A percentile compares a stretch with the other conserved stretches of the same genome.
These are phyloP conservation scores for Jordanella pulchra DNA, from an alignment of 2,797 vertebrate genomes.

Conservation along the genomic window DNA sequence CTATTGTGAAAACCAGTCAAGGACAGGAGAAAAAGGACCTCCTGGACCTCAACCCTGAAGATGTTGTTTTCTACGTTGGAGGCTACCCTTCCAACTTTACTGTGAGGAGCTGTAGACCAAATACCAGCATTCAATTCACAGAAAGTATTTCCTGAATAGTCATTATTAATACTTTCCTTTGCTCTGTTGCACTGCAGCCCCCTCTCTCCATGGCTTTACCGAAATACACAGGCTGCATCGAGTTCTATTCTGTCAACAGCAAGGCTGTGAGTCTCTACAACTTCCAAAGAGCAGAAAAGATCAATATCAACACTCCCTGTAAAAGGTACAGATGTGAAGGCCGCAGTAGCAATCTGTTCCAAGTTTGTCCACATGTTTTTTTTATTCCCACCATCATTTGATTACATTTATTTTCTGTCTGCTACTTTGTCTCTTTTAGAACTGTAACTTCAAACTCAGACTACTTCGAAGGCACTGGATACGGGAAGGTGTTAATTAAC, in stretches of 20 bases:
- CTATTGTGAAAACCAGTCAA: fast-evolving
- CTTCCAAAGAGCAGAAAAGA: constrained; percentile 77
- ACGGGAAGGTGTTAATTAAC: constrained; percentile 41
- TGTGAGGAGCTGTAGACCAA: constrained; percentile 58
- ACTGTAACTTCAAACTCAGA: constrained; percentile 24
- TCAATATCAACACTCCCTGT: constrained; percentile 68
- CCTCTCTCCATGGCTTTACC: constrained; percentile 81
- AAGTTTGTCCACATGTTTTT: not conserved
- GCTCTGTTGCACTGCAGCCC: constrained; percentile 77
- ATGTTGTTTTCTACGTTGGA: constrained; percentile 82
- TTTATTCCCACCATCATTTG: not conserved
- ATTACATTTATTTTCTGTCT: not conserved
- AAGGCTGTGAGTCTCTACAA: constrained; percentile 91
- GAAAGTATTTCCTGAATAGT: not conserved
- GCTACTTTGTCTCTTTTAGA: constrained; percentile 48
- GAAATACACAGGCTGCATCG: constrained; percentile 90
- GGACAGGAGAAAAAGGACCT: constrained; percentile 66
- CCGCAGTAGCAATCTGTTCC: not conserved
- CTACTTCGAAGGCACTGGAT: constrained; percentile 79
- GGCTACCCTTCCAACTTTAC: constrained; percentile 79
- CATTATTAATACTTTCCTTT: constrained; percentile 19
- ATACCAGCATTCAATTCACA: not conserved
- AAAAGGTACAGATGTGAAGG: constrained; percentile 79
- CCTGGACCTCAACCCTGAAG: constrained; percentile 65
- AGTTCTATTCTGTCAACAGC: constrained; percentile 87